Evolutionary conservation across 2,888 invertebrate genomes (phyloP).

Genomic region (Pollenia angustigena): DNA sequence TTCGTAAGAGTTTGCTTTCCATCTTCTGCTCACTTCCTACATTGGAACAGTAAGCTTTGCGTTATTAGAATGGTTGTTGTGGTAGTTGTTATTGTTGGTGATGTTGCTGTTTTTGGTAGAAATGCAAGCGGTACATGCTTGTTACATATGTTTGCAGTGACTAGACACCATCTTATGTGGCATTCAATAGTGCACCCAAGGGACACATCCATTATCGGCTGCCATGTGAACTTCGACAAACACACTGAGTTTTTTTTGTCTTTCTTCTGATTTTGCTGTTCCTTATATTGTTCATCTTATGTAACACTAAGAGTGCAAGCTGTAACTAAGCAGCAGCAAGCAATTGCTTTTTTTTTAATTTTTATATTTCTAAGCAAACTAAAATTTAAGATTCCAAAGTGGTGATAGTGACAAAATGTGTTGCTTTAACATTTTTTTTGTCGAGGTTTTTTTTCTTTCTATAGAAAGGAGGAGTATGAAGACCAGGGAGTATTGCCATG

Average conservation of each 20-base stretch:
- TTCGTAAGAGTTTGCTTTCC: slow-evolving; percentile 35
- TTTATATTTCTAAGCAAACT: slow-evolving; percentile 45
- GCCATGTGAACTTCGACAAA: slow-evolving; percentile 68
- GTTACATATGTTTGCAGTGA: slow-evolving; percentile 63
- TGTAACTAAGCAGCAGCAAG: slow-evolving; percentile 35
- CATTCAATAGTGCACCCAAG: slow-evolving; percentile 74
- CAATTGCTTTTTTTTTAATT: slow-evolving; percentile 9
- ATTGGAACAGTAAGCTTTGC: slow-evolving; percentile 37
- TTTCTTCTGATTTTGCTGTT: slow-evolving; percentile 2
- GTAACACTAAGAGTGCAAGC: slow-evolving; percentile 38
- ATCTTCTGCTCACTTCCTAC: slow-evolving; percentile 58
- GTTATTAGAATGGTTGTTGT: slow-evolving; percentile 35
- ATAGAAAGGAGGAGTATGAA: background rate
- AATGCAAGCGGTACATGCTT: slow-evolving; percentile 64
- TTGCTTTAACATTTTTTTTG: slow-evolving; percentile 56
- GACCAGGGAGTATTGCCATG: slow-evolving; percentile 4
- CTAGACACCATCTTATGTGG: slow-evolving; percentile 70
- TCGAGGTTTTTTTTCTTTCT: background rate
- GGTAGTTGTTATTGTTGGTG: background rate
- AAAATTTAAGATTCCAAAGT: slow-evolving; percentile 66
- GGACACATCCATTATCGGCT: slow-evolving; percentile 73
- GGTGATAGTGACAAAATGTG: slow-evolving; percentile 72
- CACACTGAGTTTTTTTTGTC: slow-evolving; percentile 30
- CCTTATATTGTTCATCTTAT: slow-evolving; percentile 61
- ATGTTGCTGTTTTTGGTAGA: slow-evolving; percentile 29